phyloP scores from a whole-genome alignment of 2,888 invertebrate genomes.

The Resseliella maxima region DNA sequence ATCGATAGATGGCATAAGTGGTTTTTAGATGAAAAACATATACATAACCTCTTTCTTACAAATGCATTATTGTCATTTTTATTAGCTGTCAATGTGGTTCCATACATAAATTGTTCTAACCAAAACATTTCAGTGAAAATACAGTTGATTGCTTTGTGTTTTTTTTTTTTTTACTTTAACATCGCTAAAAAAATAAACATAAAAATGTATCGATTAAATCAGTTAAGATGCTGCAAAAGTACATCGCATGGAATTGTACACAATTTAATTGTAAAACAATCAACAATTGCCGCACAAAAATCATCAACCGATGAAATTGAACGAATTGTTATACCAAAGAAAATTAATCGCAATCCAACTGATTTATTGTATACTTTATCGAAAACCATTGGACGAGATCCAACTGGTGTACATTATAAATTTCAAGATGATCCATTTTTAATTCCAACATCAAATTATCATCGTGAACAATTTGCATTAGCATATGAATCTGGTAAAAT shows the following conservation, averaged over 20 bases:
- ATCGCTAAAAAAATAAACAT: not conserved
- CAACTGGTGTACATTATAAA: slow-evolving; percentile 88
- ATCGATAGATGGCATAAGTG: not conserved
- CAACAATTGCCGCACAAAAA: not conserved
- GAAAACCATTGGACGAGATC: slow-evolving; percentile 81
- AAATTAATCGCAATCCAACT: slow-evolving; percentile 81
- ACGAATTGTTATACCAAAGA: slow-evolving; percentile 73
- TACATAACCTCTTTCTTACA: not conserved
- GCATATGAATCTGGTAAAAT: slow-evolving; percentile 88
- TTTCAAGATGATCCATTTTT: slow-evolving; percentile 93
- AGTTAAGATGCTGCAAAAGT: not conserved
- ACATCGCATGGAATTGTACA: not conserved
- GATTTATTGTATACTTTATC: slow-evolving; percentile 85
- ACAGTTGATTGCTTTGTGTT: not conserved
- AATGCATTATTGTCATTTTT: not conserved
- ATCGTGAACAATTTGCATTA: slow-evolving; percentile 79
- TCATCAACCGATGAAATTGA: not conserved
- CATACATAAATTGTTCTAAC: not conserved
- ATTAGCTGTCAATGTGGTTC: slow-evolving; percentile 38
- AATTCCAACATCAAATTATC: slow-evolving; percentile 78
- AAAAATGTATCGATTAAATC: not conserved
- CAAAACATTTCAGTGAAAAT: not conserved
- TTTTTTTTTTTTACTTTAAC: not conserved
- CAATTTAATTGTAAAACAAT: not conserved
- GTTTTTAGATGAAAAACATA: not conserved